Evolutionary conservation across 2,888 invertebrate genomes (phyloP), one percentile per base, ranked within the genome.

Genomic region (Andrena trimmerana): DNA sequence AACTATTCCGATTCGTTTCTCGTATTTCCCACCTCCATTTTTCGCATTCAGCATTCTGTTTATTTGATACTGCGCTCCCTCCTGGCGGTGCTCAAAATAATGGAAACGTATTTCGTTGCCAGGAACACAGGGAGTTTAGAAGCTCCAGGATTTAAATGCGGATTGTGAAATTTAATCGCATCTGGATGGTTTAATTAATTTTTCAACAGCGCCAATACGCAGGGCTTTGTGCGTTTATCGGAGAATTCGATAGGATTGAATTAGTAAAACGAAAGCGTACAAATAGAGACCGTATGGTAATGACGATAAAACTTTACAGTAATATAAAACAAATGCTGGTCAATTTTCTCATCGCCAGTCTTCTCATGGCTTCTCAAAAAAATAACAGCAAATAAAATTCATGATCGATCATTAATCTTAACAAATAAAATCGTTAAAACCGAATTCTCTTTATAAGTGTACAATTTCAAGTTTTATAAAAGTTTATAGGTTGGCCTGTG

Each of bases 181-280:
- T 24, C 24, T 57, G 57, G 68, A 67, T 48, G 54, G 42, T 67
- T 67, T 68, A 68, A 73, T 73, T 73, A 73, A 73, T 73, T 73
- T 73, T 57, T 73, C 68, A 68, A 36, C 29, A 29, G 2, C 60
- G 16, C n/a, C 33, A 10, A 24, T 24, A 10, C 33, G 29, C 13
- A 5, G 13, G 7, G 60, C 33, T 73, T 73, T 73, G 69, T 73
- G 29, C 42, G 57, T 31, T 73, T 68, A 73, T 67, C 42, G 54
- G 42, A 4, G 73, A 68, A 54, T 36, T 33, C 20, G 71, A 65
- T 63, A 31, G 63, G n/a, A 63, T 52, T 50, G 16, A 29, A 71
- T 71, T 24, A 62, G 24, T 50, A 60, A 31, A 62, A 31, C 31
- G 24, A 31, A 33, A n/a, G 59, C 13, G 29, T 59, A 29, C 16